Conservation (phyloP, 2,888 invertebrate genomes). For the Drosophila lacicola region DNA sequence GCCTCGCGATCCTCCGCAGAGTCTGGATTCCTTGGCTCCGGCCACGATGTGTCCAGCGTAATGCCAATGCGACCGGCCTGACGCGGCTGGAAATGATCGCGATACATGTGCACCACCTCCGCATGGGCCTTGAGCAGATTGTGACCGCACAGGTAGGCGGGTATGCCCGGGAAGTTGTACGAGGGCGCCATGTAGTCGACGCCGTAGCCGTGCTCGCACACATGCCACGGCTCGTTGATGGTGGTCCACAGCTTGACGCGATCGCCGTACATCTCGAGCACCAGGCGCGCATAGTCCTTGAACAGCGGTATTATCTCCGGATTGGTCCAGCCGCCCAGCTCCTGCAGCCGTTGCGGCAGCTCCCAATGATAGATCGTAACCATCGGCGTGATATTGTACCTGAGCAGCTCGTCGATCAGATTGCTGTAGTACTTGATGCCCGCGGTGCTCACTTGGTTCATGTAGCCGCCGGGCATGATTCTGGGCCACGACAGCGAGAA, state of each 20-base stretch:
- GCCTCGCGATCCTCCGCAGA: slow-evolving; percentile 87
- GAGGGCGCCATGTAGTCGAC: slow-evolving; percentile 88
- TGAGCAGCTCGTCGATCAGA: slow-evolving; percentile 89
- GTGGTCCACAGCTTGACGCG: slow-evolving; percentile 91
- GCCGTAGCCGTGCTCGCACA: slow-evolving; percentile 85
- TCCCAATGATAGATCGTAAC: slow-evolving; percentile 91
- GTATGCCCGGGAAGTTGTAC: slow-evolving; percentile 87
- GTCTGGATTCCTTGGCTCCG: slow-evolving; percentile 86
- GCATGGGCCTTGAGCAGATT: slow-evolving; percentile 91
- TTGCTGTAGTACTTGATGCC: slow-evolving; percentile 92
- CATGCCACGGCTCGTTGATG: slow-evolving; percentile 89
- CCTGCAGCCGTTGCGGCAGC: slow-evolving; percentile 88
- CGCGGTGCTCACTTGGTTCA: slow-evolving; percentile 88
- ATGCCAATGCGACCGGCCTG: slow-evolving; percentile 88
- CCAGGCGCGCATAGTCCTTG: slow-evolving; percentile 88
- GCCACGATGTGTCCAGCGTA: slow-evolving; percentile 88
- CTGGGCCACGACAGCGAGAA: slow-evolving; percentile 92
- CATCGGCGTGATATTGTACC: slow-evolving; percentile 89
- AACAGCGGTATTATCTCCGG: slow-evolving; percentile 88
- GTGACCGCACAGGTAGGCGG: slow-evolving; percentile 89
- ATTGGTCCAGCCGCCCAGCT: slow-evolving; percentile 89
- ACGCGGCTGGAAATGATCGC: slow-evolving; percentile 86
- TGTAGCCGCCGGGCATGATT: slow-evolving; percentile 89
- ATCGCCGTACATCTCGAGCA: slow-evolving; percentile 88
- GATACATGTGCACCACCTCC: slow-evolving; percentile 88